phyloP scores from a whole-genome alignment of 2,113 vertebrate genomes.

The Antechinus stuartii region DNA sequence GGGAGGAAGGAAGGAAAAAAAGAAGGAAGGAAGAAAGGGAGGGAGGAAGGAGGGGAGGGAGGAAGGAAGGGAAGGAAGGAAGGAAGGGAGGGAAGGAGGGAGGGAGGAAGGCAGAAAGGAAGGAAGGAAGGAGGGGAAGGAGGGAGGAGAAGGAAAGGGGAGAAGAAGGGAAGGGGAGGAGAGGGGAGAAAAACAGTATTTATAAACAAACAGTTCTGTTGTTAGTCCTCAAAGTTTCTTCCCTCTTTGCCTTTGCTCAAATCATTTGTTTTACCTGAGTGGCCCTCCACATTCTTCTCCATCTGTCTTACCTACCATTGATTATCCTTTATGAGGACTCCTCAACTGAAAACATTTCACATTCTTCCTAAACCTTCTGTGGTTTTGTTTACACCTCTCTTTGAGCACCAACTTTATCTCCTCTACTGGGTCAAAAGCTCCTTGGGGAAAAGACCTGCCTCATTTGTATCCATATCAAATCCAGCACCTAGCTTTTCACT shows the following conservation, averaged over 20 bases:
- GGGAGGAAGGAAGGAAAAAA: background rate
- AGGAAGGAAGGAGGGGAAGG: too few relatives aligned
- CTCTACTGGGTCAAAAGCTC: background rate
- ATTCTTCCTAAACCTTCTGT: background rate
- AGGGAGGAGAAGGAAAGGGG: background rate
- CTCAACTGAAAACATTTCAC: background rate
- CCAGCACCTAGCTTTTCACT: background rate
- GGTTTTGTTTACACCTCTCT: background rate
- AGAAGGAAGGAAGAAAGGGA: background rate
- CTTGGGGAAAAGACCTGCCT: background rate
- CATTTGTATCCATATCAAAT: background rate
- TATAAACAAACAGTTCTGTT: background rate
- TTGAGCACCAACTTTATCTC: background rate
- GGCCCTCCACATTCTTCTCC: background rate
- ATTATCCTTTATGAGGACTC: background rate
- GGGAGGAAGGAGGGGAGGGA: background rate
- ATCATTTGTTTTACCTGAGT: background rate
- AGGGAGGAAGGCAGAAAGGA: background rate
- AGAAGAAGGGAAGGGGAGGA: background rate
- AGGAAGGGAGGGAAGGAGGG: background rate
- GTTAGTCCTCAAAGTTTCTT: background rate
- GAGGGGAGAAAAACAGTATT: background rate
- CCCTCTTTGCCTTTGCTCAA: background rate
- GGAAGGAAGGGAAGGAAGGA: background rate
- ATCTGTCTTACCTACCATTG: background rate